phyloP scores from a whole-genome alignment of 1,140 invertebrate genomes.

The Psix sp. region DNA sequence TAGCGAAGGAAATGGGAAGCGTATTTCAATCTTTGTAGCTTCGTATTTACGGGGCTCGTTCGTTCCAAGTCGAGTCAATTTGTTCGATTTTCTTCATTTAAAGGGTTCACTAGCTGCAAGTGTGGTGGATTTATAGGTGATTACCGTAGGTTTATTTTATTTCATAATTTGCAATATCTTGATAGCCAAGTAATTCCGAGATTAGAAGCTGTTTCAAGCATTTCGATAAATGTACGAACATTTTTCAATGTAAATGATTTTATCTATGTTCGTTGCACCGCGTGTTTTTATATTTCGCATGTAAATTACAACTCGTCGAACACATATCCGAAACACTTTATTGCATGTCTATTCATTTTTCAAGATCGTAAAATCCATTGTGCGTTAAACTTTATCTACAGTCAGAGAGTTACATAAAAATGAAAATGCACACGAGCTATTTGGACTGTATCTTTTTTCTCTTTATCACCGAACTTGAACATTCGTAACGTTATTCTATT shows the following conservation, averaged over 20 bases:
- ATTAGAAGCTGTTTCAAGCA: too few species aligned
- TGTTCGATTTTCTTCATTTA: slow-evolving; percentile 19
- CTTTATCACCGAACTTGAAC: slow-evolving; percentile 7
- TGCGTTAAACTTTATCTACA: slow-evolving; percentile 9
- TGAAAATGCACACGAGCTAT: not conserved
- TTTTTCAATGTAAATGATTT: too few species aligned
- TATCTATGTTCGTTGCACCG: too few species aligned
- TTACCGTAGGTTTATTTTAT: slow-evolving; percentile 8
- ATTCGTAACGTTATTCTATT: not conserved
- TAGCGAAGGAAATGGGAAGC: slow-evolving; percentile 8
- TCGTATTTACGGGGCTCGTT: slow-evolving; percentile 19
- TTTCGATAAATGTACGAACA: too few species aligned
- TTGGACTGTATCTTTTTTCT: slow-evolving; percentile 1
- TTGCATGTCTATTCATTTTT: slow-evolving; percentile 14
- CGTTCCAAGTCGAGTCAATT: slow-evolving; percentile 14
- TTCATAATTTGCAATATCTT: too few species aligned
- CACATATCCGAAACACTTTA: slow-evolving; percentile 6
- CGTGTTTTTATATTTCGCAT: not conserved
- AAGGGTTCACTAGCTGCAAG: slow-evolving; percentile 7
- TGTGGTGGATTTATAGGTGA: slow-evolving; percentile 8
- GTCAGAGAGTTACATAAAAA: slow-evolving; percentile 12
- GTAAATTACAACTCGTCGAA: slow-evolving; percentile 8
- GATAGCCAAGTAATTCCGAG: too few species aligned
- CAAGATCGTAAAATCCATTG: slow-evolving; percentile 9
- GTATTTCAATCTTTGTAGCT: not conserved